Percentiles rank a stretch among this genome's conserved stretches.
phyloP scores from a whole-genome alignment of 2,113 vertebrate species.

The Phrynocephalus versicolor region DNA sequence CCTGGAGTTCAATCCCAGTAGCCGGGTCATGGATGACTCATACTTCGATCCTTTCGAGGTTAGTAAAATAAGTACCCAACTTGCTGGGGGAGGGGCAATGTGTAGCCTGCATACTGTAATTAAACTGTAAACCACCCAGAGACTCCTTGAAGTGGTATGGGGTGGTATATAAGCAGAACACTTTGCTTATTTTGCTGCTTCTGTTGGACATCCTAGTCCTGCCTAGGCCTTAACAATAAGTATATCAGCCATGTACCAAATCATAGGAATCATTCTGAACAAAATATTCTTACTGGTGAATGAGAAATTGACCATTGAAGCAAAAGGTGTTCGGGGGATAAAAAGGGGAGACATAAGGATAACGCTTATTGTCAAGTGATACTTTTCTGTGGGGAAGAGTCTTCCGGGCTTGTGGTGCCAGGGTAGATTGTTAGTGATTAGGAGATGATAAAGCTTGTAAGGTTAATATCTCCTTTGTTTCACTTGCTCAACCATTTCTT shows the following conservation, averaged over 20 bases:
- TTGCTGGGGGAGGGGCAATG: too few relatives aligned
- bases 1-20: too few relatives aligned
- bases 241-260: background rate
- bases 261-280: background rate
- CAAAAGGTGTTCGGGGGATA: background rate
- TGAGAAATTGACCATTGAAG: background rate
- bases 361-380: background rate
- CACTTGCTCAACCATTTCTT: constrained; percentile 45
- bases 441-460: constrained; percentile 19
- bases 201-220: background rate
- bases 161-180: too few relatives aligned
- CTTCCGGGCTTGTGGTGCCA: background rate
- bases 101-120: too few relatives aligned
- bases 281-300: background rate
- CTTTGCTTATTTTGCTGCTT: too few relatives aligned
- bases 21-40: too few relatives aligned
- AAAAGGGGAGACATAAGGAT: background rate
- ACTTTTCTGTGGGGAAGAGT: background rate
- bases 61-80: too few relatives aligned
- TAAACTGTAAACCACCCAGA: too few relatives aligned
- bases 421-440: background rate
- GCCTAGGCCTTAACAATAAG: background rate
- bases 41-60: too few relatives aligned
- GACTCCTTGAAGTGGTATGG: too few relatives aligned
- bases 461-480: constrained; percentile 31